phyloP scores from a whole-genome alignment of 2,113 vertebrate species.

The Cinclus mexicanus region DNA sequence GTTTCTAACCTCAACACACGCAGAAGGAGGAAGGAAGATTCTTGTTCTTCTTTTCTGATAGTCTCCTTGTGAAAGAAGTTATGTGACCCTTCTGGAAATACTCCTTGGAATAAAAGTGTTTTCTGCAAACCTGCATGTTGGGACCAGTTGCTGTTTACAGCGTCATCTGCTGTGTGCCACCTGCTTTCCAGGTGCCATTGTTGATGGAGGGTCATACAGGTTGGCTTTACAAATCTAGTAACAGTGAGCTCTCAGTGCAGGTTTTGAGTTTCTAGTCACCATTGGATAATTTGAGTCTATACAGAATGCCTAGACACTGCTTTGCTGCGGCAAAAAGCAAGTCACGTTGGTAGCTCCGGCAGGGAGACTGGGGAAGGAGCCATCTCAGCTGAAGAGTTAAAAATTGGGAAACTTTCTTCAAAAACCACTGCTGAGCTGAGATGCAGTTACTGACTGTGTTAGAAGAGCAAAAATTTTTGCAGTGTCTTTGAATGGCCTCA shows the following conservation, averaged over 20 bases:
- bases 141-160: background rate
- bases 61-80: no score
- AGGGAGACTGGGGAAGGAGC: background rate
- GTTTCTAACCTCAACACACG: background rate
- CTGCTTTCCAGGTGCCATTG: background rate
- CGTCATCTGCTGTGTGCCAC: rapidly evolving
- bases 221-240: rapidly evolving
- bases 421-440: background rate
- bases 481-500: background rate
- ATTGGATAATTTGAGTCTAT: background rate
- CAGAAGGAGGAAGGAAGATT: background rate
- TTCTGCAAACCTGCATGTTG: rapidly evolving
- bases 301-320: rapidly evolving
- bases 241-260: background rate
- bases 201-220: rapidly evolving
- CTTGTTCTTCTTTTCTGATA: background rate
- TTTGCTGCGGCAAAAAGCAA: no score
- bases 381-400: no score
- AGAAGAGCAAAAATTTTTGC: rapidly evolving
- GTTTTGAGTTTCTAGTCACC: background rate
- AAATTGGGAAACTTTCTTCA: background rate
- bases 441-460: background rate
- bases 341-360: rapidly evolving
- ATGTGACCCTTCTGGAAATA: rapidly evolving
- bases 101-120: rapidly evolving